Percentiles rank a stretch among this genome's conserved stretches.
phyloP scores from a whole-genome alignment of 2,113 vertebrate species.

The Hyaena hyaena region DNA sequence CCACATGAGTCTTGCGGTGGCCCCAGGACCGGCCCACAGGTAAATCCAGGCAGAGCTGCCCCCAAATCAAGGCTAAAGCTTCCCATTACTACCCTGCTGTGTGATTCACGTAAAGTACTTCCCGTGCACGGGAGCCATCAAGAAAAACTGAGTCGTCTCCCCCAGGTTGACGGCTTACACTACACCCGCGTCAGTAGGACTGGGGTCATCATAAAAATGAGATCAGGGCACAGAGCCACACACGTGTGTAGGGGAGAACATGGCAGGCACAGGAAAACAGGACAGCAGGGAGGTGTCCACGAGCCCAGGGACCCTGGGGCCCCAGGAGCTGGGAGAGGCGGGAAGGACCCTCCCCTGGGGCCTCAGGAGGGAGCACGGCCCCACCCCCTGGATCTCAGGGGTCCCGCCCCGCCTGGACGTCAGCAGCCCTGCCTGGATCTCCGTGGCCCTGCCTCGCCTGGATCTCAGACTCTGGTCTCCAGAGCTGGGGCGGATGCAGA shows the following conservation, averaged over 20 bases:
- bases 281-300: neutral
- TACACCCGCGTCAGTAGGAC: accelerated
- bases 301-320: accelerated
- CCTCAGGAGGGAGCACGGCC: neutral
- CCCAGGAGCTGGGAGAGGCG: neutral
- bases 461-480: neutral
- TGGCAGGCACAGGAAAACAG: neutral
- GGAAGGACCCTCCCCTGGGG: neutral
- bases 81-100: no score
- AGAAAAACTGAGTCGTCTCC: neutral
- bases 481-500: neutral
- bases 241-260: accelerated
- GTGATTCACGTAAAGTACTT: neutral
- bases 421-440: no score
- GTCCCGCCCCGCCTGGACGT: accelerated
- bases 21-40: neutral
- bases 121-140: accelerated
- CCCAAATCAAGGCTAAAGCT: no score
- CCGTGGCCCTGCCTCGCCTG: no score
- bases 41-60: no score
- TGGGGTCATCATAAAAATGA: neutral
- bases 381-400: no score
- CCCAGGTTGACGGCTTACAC: accelerated
- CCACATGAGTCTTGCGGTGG: neutral
- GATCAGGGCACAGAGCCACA: neutral